These are phyloP conservation scores for Miniopterus natalensis DNA, from an alignment of 2,113 vertebrate species.

Conservation along the genomic window DNA sequence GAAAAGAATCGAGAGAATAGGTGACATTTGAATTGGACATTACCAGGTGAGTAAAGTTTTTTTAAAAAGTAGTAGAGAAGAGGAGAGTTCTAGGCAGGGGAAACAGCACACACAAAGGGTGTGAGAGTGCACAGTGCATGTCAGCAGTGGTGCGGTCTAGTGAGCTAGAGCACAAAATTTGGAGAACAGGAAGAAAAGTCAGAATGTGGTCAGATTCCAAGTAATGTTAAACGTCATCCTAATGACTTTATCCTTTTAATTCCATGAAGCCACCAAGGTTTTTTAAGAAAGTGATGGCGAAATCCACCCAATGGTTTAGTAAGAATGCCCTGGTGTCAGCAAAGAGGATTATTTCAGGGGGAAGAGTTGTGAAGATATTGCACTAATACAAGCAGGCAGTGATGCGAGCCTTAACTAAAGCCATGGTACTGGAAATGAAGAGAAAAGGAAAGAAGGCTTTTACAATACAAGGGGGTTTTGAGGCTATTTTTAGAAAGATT, in stretches of 20 bases:
- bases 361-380: not conserved
- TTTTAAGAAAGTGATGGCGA: not conserved
- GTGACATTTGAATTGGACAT: not conserved
- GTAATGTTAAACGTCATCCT: not conserved
- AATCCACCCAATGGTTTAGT: not conserved
- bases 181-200: conserved; percentile 11
- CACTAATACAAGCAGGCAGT: not conserved
- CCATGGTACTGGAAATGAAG: not conserved
- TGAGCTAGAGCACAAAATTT: not conserved
- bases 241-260: not conserved
- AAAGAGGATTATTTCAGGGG: not conserved
- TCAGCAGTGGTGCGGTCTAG: not conserved
- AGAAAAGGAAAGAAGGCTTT: conserved; percentile 30
- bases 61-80: not conserved
- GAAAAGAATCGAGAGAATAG: not conserved
- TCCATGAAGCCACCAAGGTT: not conserved
- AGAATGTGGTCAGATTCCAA: not conserved
- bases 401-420: not conserved
- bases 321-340: not conserved
- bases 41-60: not conserved
- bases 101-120: fast-evolving
- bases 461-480: not conserved
- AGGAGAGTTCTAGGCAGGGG: not conserved
- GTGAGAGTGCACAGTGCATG: too few relatives aligned
- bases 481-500: not conserved